Base-by-base conservation (phyloP, 2,888 invertebrate species). In the Branchellion lobata region DNA sequence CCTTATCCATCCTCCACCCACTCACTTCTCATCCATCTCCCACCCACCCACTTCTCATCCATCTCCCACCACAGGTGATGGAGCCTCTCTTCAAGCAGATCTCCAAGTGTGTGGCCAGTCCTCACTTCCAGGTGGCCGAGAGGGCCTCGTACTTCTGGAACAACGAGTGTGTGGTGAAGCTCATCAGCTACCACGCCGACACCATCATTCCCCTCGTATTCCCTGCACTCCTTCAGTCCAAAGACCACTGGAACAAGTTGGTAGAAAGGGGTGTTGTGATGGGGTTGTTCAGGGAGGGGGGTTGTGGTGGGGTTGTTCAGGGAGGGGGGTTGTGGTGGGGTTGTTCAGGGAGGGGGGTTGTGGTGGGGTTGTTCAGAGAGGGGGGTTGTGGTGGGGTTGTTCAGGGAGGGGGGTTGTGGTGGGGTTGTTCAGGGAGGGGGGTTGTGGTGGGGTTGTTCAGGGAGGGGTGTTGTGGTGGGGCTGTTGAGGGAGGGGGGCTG, bases 121-220 rank as follows among this genome's bases (percentile, higher is more conserved):
- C 98, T 87, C 99, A 99, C 90, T 99, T 99, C 91, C 99, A 96
- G 92, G 96, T 97, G 86, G 97, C 98, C 83, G 98, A 98, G 89
- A 92, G 98, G 88, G 97, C 97, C 85, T 90, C 98, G 84, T 98
- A 96, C 90, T 96, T 95, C 90, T 98, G 97, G 97, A 98, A 98
- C 91, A 98, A 97, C 90, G 98, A 99, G 90, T 98, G 98, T 89
- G 95, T 98, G 86, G 93, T 97, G 93, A 95, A 95, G 82, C 90
- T 98, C 89, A 96, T 99, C 91, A 95, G 96, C 88, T 98, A 98
- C 88, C 97, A 97, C 89, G 96, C 95, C 88, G 93, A 47, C 75
- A 93, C 95, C 87, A 96, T 99, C 88, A 94, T 99, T 92, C 98
- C 98, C 85, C 97, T 99, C 85, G 98, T 99, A 96, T 99, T 99